Percentiles rank a stretch among this genome's conserved stretches.
Evolutionary conservation across 1,140 invertebrate species (phyloP).

Genomic region (Pectinophora gossypiella): DNA sequence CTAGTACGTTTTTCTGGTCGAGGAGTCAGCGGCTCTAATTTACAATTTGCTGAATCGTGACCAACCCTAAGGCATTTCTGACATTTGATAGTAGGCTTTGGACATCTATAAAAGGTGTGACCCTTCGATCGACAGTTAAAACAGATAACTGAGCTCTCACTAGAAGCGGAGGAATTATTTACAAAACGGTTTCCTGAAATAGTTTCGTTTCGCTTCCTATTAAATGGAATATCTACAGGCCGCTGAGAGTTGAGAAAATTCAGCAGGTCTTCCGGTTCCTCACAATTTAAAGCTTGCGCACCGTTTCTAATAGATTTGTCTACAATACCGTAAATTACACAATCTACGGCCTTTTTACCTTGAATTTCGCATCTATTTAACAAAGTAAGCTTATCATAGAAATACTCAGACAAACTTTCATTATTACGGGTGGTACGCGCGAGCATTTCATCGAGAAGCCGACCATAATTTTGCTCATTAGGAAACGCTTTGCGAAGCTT

Average conservation of each 20-base stretch:
- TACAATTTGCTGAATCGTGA: neutral
- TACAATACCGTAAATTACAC: neutral
- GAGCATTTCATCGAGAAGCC: conserved; percentile 2
- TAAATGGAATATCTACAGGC: neutral
- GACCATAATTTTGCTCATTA: conserved; percentile 11
- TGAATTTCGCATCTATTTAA: neutral
- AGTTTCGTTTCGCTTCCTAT: neutral
- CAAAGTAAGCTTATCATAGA: neutral
- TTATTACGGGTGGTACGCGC: neutral
- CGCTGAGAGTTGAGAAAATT: conserved; percentile 1
- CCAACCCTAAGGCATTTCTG: neutral
- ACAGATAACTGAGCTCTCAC: neutral
- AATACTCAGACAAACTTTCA: neutral
- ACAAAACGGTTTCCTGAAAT: neutral
- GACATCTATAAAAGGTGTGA: neutral
- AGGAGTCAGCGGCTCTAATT: neutral
- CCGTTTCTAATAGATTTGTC: conserved; percentile 7
- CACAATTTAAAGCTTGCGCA: conserved; percentile 9
- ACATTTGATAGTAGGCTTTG: neutral
- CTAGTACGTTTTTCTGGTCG: neutral
- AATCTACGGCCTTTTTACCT: conserved; percentile 1
- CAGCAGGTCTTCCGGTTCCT: conserved; percentile 7
- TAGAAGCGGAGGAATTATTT: neutral
- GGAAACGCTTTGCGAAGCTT: conserved; percentile 19
- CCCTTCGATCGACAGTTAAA: neutral